Evolutionary conservation across 2,888 invertebrate genomes (phyloP).

Genomic region (Brachyptera risi): DNA sequence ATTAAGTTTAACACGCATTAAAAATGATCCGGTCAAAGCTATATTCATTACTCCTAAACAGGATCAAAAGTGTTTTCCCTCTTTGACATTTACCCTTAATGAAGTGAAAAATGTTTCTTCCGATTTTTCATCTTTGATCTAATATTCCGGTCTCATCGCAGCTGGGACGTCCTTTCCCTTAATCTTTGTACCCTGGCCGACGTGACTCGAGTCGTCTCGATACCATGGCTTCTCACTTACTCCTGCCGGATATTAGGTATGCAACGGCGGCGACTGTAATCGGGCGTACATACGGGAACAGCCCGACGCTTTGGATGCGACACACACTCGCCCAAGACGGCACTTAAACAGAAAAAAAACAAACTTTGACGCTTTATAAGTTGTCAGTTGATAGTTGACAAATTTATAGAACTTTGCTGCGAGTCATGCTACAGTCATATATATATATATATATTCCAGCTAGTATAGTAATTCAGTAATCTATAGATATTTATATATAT

Average conservation of each 20-base stretch:
- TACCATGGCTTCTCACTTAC: too few relatives aligned
- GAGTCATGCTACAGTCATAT: too few relatives aligned
- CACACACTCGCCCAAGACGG: background rate
- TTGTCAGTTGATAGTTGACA: too few relatives aligned
- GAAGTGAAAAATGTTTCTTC: conserved; percentile 9
- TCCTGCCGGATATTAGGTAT: conserved; percentile 1
- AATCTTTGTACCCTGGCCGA: conserved; percentile 21
- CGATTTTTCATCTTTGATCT: conserved; percentile 17
- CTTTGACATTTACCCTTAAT: conserved; percentile 14
- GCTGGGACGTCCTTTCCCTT: conserved; percentile 25
- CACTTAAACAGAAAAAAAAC: background rate
- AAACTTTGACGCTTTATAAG: background rate
- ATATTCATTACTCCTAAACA: too few relatives aligned
- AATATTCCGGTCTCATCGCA: conserved; percentile 26
- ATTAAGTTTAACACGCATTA: too few relatives aligned
- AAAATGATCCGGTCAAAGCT: too few relatives aligned
- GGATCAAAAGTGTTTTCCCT: too few relatives aligned
- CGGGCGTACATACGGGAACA: conserved; percentile 5
- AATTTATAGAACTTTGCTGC: too few relatives aligned
- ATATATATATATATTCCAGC: too few relatives aligned
- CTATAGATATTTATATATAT: too few relatives aligned
- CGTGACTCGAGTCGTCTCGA: conserved; percentile 2
- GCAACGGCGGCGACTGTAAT: background rate
- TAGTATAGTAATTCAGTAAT: too few relatives aligned
- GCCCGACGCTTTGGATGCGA: background rate